Evolutionary conservation across 2,797 vertebrate species (phyloP).

Genomic region (Anniella stebbinsi): DNA sequence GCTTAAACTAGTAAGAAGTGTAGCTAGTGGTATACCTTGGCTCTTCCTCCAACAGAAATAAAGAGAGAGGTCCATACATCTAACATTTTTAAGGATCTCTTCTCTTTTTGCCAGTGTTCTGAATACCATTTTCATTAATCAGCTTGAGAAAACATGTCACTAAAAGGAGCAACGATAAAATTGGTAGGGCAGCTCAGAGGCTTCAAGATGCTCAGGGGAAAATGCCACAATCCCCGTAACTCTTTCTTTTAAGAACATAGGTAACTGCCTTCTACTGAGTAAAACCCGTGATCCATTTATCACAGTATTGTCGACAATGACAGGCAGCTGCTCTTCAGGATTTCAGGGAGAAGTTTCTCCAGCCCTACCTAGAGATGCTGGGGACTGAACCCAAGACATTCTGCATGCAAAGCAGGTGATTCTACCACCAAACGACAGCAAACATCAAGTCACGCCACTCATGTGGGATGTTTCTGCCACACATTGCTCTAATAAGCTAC

Average conservation of each 20-base stretch:
- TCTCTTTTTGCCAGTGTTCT: background rate
- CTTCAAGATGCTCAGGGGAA: background rate
- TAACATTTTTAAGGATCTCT: background rate
- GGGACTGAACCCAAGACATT: too few relatives aligned
- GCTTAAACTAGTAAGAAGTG: background rate
- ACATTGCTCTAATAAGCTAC: background rate
- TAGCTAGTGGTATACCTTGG: background rate
- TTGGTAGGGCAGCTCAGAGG: background rate
- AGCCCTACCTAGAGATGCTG: too few relatives aligned
- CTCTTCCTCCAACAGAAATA: conserved; percentile 5
- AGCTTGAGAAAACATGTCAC: background rate
- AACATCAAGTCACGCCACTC: conserved; percentile 48
- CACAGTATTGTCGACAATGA: too few relatives aligned
- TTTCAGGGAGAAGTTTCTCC: too few relatives aligned
- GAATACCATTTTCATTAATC: background rate
- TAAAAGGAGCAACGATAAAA: background rate
- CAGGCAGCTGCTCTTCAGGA: too few relatives aligned
- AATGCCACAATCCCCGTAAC: conserved; percentile 24
- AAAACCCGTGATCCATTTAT: too few relatives aligned
- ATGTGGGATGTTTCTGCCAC: conserved; percentile 11
- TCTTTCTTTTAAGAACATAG: conserved; percentile 12
- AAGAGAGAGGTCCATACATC: background rate
- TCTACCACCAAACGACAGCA: background rate
- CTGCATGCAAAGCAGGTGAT: too few relatives aligned
- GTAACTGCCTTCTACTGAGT: too few relatives aligned